phyloP scores from a whole-genome alignment of 2,888 invertebrate genomes.

The Drosophila fulvimacula region DNA sequence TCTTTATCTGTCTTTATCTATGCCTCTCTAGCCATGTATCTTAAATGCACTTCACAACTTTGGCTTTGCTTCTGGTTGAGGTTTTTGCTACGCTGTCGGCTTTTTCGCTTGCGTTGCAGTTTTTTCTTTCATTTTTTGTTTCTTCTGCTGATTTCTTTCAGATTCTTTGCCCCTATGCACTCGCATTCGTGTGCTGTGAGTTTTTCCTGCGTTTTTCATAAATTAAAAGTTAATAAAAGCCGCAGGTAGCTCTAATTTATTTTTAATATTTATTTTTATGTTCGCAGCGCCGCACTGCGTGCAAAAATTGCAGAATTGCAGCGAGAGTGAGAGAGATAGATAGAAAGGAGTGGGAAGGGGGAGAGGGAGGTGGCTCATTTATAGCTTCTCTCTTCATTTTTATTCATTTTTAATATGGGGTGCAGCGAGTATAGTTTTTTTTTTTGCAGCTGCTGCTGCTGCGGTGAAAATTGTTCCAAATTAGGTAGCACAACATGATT shows the following conservation, averaged over 20 bases:
- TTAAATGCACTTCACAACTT: conserved; percentile 7
- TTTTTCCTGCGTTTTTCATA: conserved; percentile 62
- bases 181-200: conserved; percentile 37
- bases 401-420: conserved; percentile 63
- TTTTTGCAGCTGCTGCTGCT: conserved; percentile 21
- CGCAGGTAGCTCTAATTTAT: conserved; percentile 75
- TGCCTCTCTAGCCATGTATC: background rate
- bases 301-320: conserved; percentile 55
- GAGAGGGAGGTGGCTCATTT: conserved; percentile 4
- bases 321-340: background rate
- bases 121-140: conserved; percentile 4
- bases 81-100: conserved; percentile 21
- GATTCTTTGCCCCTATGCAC: conserved; percentile 27
- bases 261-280: conserved; percentile 77
- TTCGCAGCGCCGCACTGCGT: conserved; percentile 60
- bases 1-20: conserved; percentile 11
- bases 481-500: conserved; percentile 58
- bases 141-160: conserved; percentile 7
- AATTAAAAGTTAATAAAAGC: conserved; percentile 77
- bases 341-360: background rate
- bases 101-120: conserved; percentile 21
- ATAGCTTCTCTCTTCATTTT: conserved; percentile 22
- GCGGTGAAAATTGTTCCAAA: conserved; percentile 72
- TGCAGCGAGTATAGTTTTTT: conserved; percentile 26
- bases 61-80: conserved; percentile 11